A percentile compares a stretch with the other conserved stretches of the same genome.
These are phyloP conservation scores for Diorhabda elongata DNA, from an alignment of 1,140 invertebrate species.

Conservation along the genomic window DNA sequence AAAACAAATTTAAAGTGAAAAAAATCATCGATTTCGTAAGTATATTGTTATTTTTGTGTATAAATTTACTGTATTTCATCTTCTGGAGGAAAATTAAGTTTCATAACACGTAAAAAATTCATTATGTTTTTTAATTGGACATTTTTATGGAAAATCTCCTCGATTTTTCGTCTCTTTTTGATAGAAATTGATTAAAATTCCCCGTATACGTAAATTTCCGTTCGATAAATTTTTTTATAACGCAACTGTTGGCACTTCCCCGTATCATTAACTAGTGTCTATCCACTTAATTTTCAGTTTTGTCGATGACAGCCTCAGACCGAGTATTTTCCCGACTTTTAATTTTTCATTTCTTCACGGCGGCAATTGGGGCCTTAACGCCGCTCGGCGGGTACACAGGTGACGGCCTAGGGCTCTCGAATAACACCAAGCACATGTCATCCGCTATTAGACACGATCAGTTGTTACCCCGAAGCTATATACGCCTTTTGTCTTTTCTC, in stretches of 20 bases:
- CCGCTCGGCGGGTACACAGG: background rate
- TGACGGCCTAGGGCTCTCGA: background rate
- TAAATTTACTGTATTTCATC: too few species aligned
- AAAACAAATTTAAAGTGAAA: too few species aligned
- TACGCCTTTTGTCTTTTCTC: constrained; percentile 20
- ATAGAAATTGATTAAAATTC: too few species aligned
- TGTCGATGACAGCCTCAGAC: background rate
- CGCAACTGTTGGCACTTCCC: background rate
- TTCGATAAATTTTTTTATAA: background rate
- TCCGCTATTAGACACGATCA: background rate
- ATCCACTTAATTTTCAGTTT: constrained; percentile 1
- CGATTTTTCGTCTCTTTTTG: too few species aligned
- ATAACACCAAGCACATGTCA: background rate
- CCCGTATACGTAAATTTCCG: too few species aligned
- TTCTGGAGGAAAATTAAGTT: too few species aligned
- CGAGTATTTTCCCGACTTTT: background rate
- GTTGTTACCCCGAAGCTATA: background rate
- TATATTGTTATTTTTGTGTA: too few species aligned
- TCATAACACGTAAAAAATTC: too few species aligned
- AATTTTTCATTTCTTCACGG: constrained; percentile 3
- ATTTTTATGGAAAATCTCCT: too few species aligned
- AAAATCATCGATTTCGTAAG: too few species aligned
- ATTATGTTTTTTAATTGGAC: too few species aligned
- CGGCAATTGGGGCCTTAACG: background rate
- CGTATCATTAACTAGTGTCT: background rate